Evolutionary conservation across 2,888 invertebrate genomes (phyloP), one percentile per base, ranked within the genome.

Genomic region (Fragum whitleyi): DNA sequence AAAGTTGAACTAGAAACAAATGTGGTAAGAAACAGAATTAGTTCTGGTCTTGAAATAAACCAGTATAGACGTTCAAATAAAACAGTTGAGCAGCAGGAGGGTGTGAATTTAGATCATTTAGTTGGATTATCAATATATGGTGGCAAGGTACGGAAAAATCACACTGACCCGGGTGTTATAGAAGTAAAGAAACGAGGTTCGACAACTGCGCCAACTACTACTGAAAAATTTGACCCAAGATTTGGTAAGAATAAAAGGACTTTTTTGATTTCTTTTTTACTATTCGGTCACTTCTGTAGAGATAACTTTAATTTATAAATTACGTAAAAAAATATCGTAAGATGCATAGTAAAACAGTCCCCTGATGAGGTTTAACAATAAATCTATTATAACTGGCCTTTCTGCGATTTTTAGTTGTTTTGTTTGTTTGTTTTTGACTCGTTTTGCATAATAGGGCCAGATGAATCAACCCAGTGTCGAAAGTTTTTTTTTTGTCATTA

Each of bases 111-210:
- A 21, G 47, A 67, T 5, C 67, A 67, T 19, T 36, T 57, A 11
- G 72, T 29, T 0, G 77, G 77, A 0, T 71, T 72, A 36, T 73
- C 77, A 1, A 59, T 77, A 32, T 77, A 72, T 73, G 72, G 77
- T 26, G 39, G 51, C 7, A 39, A 42, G 11, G 19, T 28, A 0
- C 9, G 55, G 3, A 47, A 47, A 1, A 21, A 61, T 47, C 2
- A 47, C 2, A 47, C 47, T 5, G n/a, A 3, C 14, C 14, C 47
- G 14, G 47, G 47, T 14, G n/a, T 14, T 2, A n/a, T 47, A 5
- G 47, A 47, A 2, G 47, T 47, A 19, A n/a, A 2, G 7, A 32
- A 7, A 29, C 14, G 16, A 16, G 32, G 53, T 29, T 39, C 62
- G 0, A 65, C 53, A 26, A 71, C 76, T 9, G 9, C 67, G 14